Base-by-base conservation (phyloP, 2,888 invertebrate genomes). In the Gnatocerus cornutus region DNA sequence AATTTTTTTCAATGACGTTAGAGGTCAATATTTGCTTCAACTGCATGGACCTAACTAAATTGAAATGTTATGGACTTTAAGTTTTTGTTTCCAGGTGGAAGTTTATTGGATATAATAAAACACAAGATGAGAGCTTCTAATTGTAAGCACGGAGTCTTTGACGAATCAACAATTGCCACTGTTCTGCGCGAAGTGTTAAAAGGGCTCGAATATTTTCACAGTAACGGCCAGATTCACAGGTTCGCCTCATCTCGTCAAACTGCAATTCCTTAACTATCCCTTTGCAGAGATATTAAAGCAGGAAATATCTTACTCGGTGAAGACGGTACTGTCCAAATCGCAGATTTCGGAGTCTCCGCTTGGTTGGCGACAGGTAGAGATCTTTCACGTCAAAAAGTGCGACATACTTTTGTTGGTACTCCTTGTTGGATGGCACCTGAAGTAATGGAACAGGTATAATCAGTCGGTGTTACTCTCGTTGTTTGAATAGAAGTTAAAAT, bases 381-480 rank as follows among this genome's bases (percentile, higher is more conserved):
- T 85, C 86, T 96, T 70, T 96, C 96, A 3, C 89, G 98, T 52
- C 97, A 98, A 85, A 96, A 96, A 87, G 95, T 97, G 14, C 88
- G 99, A 41, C 98, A 99, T 84, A 98, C 98, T 0, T 99, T 99
- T 86, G 99, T 99, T 0, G 99, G 99, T 8, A 99, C 99, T 0
- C 98, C 98, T 0, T 99, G 98, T 83, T 99, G 98, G 98, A 98
- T 98, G 98, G 98, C 99, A 1, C 99, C 99, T 0, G 99, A 99
- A 88, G 99, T 99, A 74, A 99, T 99, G 98, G 96, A 97, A 86
- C 97, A 97, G 89, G 93, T 93, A 13, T 9, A 33, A 33, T 33
- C 6, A 33, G n/a, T n/a, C n/a, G n/a, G n/a, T n/a, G n/a, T n/a
- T 4, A 21, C 21, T 4, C 1, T 21, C 21, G 4, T 21, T 21